These are phyloP conservation scores for Quadroppia sp. DNA, from an alignment of 2,888 invertebrate genomes.

Conservation along the genomic window DNA sequence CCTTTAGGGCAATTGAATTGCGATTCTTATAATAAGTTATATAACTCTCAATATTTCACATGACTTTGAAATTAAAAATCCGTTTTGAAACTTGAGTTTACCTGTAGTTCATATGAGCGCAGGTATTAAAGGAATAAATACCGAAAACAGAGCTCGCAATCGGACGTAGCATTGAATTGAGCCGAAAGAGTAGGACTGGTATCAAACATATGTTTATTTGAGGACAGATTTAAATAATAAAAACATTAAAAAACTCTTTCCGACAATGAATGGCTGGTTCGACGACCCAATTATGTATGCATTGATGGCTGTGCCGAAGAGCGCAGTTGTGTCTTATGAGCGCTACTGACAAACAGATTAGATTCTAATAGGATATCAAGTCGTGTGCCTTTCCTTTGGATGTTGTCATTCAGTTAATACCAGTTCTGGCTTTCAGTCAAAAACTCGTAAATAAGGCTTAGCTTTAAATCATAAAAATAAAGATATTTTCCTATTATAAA, in stretches of 20 bases:
- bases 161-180: no score
- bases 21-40: no score
- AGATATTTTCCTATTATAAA: neutral
- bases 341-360: neutral
- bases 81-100: neutral
- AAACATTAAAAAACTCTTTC: neutral
- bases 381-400: neutral
- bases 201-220: neutral
- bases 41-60: neutral
- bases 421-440: neutral
- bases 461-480: neutral
- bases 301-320: neutral
- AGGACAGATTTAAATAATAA: neutral
- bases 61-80: neutral
- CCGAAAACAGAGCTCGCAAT: no score
- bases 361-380: neutral
- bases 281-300: neutral
- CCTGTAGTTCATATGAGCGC: no score
- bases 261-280: neutral
- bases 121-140: no score
- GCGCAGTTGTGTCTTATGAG: neutral
- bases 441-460: conserved; percentile 4
- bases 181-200: neutral
- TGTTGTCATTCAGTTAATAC: neutral
- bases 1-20: conserved; percentile 1